Evolutionary conservation across 2,888 invertebrate species (phyloP).

Genomic region (Lepidochrysops patricia): DNA sequence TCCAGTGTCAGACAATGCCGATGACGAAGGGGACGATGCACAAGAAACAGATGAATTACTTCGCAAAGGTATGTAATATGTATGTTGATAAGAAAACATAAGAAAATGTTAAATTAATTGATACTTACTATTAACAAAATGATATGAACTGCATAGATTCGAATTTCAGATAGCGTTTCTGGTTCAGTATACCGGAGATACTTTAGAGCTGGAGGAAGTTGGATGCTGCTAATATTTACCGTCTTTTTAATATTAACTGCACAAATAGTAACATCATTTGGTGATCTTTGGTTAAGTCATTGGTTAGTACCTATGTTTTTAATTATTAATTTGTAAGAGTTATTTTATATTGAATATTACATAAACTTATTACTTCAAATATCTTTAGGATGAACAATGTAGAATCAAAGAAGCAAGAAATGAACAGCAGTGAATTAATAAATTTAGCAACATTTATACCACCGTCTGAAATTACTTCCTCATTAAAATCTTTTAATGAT

Average conservation of each 20-base stretch:
- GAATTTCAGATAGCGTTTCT: constrained; percentile 58
- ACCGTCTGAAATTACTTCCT: neutral
- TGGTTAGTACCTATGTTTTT: constrained; percentile 69
- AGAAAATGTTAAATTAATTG: neutral
- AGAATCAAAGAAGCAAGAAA: neutral
- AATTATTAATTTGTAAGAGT: neutral
- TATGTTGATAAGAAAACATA: too few relatives aligned
- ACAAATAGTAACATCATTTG: constrained; percentile 79
- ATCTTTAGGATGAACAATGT: neutral
- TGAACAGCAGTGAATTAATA: neutral
- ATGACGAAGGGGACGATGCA: neutral
- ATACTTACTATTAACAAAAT: too few relatives aligned
- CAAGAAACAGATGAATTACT: neutral
- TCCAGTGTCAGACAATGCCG: neutral
- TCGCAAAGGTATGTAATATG: neutral
- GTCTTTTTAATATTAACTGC: constrained; percentile 72
- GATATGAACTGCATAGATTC: too few relatives aligned
- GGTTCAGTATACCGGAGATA: constrained; percentile 78
- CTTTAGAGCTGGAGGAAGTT: constrained; percentile 79
- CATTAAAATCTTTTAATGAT: neutral
- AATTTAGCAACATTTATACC: neutral
- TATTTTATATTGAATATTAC: too few relatives aligned
- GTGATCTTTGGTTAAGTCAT: constrained; percentile 84
- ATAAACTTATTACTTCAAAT: too few relatives aligned
- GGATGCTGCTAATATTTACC: constrained; percentile 65